Evolutionary conservation across 1,140 invertebrate genomes (phyloP).

Genomic region (Drosophila athabasca): DNA sequence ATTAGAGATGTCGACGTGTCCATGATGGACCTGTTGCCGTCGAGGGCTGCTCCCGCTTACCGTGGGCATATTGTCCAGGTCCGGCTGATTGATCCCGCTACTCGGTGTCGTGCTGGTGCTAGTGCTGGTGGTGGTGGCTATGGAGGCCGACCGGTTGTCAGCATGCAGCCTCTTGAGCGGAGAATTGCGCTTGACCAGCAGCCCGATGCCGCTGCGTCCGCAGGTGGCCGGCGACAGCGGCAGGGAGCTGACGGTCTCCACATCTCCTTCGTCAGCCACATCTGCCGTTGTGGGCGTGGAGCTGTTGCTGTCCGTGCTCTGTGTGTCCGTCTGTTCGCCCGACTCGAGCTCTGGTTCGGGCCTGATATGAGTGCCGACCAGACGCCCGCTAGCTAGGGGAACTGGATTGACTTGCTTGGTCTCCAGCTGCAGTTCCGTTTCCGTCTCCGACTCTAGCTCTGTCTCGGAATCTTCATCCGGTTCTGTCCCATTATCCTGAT

Average conservation of each 20-base stretch:
- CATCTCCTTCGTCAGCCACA: conserved; percentile 77
- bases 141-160: conserved; percentile 6
- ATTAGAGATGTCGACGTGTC: conserved; percentile 12
- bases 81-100: conserved; percentile 25
- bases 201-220: conserved; percentile 7
- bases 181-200: conserved; percentile 45
- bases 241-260: conserved; percentile 62
- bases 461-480: conserved; percentile 49
- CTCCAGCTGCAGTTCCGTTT: conserved; percentile 1
- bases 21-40: background rate
- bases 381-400: background rate
- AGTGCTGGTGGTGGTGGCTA: background rate
- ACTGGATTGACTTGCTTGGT: background rate
- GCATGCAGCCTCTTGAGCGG: conserved; percentile 22
- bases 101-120: conserved; percentile 12
- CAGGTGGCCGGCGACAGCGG: conserved; percentile 54
- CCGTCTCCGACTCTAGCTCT: conserved; percentile 20
- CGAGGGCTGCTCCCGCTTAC: conserved; percentile 45
- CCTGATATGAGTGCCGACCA: conserved; percentile 27
- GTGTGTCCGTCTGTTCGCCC: conserved; percentile 63
- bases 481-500: too few relatives aligned
- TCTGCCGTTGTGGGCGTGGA: conserved; percentile 79
- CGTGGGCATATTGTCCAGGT: conserved; percentile 68
- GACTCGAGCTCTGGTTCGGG: conserved; percentile 39
- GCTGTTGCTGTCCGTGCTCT: conserved; percentile 69